Evolutionary conservation across 2,113 vertebrate species (phyloP), one percentile per base, ranked within the genome.

Genomic region (Cyanoramphus novaezelandiae): DNA sequence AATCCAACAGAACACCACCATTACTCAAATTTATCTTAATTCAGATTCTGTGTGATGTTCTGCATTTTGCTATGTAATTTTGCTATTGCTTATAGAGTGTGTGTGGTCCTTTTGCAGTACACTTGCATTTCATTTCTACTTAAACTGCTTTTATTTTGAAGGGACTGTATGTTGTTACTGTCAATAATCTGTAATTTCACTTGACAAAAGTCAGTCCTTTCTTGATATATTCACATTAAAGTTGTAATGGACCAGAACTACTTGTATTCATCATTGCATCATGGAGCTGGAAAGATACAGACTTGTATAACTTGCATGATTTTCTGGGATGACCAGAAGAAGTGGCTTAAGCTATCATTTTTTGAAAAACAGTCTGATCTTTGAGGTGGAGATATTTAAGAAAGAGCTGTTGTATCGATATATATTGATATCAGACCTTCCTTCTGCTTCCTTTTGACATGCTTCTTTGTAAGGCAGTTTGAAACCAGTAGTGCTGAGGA

Each of bases 61-160:
- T 69, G 14, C 6, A 47, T 88, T 92, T 89, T 91, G 13, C 17
- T 59, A 4, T 72, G 35, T 29, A 37, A 37, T 37, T 37, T 37
- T 37, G 37, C 37, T 37, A 37, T 37, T 37, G 37, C 37, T 37
- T 37, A 37, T 37, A 37, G 21, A 68, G 3, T 12, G 1, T 29
- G 8, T 17, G 11, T 20, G 13, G 1, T 11, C 10, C 44, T 77
- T 75, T 60, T 68, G 12, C 12, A 75, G 24, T 52, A 74, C 27
- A 31, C 14, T 88, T 90, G 27, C 20, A 70, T 93, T 89, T 53
- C 53, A 69, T 92, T 87, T 92, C 46, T 83, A 27, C 6, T 68
- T 29, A 44, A 49, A 80, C 4, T 44, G 10, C 31, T 41, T 46
- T 33, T 71, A 76, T 76, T 84, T n/a, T 63, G 12, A 41, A 71